Evolutionary conservation across 2,888 invertebrate species (phyloP).

Genomic region (Rhagonycha fulva): DNA sequence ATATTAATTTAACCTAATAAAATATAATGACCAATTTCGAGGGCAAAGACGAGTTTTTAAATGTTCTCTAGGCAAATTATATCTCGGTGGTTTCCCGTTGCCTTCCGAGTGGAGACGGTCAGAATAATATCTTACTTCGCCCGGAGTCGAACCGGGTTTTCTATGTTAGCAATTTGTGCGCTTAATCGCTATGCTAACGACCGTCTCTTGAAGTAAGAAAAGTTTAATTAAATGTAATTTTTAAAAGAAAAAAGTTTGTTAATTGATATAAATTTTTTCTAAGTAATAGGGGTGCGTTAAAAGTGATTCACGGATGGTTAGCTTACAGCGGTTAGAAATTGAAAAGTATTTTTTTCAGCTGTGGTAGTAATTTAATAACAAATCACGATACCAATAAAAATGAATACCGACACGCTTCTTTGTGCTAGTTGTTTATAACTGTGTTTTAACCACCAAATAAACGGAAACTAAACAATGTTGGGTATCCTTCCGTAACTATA

Average conservation of each 20-base stretch:
- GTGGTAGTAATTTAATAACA: constrained; percentile 32
- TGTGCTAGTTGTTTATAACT: constrained; percentile 45
- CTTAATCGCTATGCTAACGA: too few relatives aligned
- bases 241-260: neutral
- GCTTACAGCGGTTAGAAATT: neutral
- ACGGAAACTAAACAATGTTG: constrained; percentile 48
- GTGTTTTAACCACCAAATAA: constrained; percentile 44
- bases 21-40: too few relatives aligned
- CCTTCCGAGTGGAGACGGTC: too few relatives aligned
- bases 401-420: constrained; percentile 45
- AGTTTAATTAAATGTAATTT: neutral
- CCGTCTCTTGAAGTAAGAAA: neutral
- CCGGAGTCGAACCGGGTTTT: too few relatives aligned
- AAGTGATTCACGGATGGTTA: neutral
- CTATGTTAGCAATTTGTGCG: too few relatives aligned
- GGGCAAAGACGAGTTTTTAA: too few relatives aligned
- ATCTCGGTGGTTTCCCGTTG: too few relatives aligned
- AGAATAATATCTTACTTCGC: too few relatives aligned
- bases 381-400: constrained; percentile 41
- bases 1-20: too few relatives aligned
- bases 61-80: too few relatives aligned
- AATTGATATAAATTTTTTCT: neutral
- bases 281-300: neutral
- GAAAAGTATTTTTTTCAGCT: neutral
- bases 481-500: constrained; percentile 47